These are phyloP conservation scores for Ischnus inquisitorius DNA, from an alignment of 2,888 invertebrate species.

Conservation along the genomic window DNA sequence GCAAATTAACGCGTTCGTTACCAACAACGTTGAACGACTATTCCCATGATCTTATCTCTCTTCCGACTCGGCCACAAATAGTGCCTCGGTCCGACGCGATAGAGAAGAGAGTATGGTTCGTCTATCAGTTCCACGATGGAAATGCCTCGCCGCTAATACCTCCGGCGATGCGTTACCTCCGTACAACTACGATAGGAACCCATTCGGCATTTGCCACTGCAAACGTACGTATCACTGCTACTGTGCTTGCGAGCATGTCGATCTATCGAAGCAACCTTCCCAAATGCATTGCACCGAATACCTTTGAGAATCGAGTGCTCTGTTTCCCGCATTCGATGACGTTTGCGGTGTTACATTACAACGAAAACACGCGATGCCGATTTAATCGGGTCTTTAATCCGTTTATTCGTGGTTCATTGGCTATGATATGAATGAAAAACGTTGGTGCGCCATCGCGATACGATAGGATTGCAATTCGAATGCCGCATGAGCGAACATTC, in stretches of 20 bases:
- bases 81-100: slow-evolving; percentile 36
- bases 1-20: slow-evolving; percentile 61
- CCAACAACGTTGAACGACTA: slow-evolving; percentile 60
- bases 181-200: slow-evolving; percentile 34
- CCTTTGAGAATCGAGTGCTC: slow-evolving; percentile 29
- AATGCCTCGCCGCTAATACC: slow-evolving; percentile 55
- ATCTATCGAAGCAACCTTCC: slow-evolving; percentile 53
- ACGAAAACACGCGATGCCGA: slow-evolving; percentile 13
- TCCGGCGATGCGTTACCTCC: slow-evolving; percentile 11
- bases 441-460: slow-evolving; percentile 20
- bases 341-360: slow-evolving; percentile 20
- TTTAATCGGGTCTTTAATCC: slow-evolving; percentile 48
- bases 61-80: slow-evolving; percentile 54
- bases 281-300: slow-evolving; percentile 46
- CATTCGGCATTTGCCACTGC: slow-evolving; percentile 48
- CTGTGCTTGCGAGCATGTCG: slow-evolving; percentile 36
- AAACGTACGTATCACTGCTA: slow-evolving; percentile 26
- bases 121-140: slow-evolving; percentile 45
- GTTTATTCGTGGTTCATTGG: slow-evolving; percentile 44
- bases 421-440: slow-evolving; percentile 28
- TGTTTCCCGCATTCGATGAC: slow-evolving; percentile 1
- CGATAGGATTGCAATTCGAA: slow-evolving; percentile 17
- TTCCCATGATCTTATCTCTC: slow-evolving; percentile 59
- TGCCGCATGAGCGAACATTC: slow-evolving; percentile 6
- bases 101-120: slow-evolving; percentile 48